Percentiles rank a stretch among this genome's conserved stretches.
Evolutionary conservation across 2,888 invertebrate genomes (phyloP).

Genomic region (Clanis bilineata): DNA sequence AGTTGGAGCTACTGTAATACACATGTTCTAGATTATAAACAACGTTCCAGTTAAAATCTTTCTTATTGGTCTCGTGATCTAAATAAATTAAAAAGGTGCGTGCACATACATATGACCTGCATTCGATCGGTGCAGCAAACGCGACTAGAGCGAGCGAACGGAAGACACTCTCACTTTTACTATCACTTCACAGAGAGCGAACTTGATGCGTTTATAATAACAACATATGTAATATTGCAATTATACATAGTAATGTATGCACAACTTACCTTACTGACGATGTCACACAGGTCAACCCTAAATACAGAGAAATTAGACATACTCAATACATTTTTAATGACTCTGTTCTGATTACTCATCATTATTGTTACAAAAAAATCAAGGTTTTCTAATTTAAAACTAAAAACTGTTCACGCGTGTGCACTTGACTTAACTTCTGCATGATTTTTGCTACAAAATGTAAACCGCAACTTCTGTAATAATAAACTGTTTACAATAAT

Average conservation of each 20-base stretch:
- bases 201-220: slow-evolving; percentile 52
- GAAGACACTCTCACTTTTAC: slow-evolving; percentile 59
- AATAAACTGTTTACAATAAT: neutral
- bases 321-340: neutral
- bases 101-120: slow-evolving; percentile 23
- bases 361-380: too few species aligned
- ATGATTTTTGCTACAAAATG: neutral
- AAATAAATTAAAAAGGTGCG: slow-evolving; percentile 20
- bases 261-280: slow-evolving; percentile 9
- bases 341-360: too few species aligned
- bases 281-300: neutral
- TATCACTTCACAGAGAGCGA: slow-evolving; percentile 52
- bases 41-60: neutral
- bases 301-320: neutral
- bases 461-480: neutral
- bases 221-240: slow-evolving; percentile 38
- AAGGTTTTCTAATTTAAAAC: neutral
- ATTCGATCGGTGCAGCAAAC: slow-evolving; percentile 25
- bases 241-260: slow-evolving; percentile 24
- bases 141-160: slow-evolving; percentile 24
- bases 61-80: slow-evolving; percentile 15
- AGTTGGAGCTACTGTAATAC: neutral
- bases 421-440: neutral
- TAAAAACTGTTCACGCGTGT: neutral
- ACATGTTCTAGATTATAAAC: neutral